phyloP scores from a whole-genome alignment of 2,888 invertebrate species.

The Torymus aiolomorphi region DNA sequence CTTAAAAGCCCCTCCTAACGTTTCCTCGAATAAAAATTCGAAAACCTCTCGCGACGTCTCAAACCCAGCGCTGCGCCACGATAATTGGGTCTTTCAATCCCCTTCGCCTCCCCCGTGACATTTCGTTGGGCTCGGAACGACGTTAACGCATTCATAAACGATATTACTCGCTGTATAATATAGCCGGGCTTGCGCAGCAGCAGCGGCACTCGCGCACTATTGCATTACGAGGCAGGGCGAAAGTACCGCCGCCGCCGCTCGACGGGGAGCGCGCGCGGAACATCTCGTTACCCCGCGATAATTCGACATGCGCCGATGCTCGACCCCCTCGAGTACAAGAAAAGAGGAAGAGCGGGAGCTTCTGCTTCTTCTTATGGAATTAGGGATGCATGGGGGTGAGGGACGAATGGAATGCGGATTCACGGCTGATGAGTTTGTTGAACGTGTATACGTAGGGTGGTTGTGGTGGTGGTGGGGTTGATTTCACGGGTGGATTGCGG shows the following conservation, averaged over 20 bases:
- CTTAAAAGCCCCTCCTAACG: no score
- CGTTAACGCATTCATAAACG: constrained; percentile 40
- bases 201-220: constrained; percentile 27
- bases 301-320: constrained; percentile 24
- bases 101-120: no score
- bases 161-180: constrained; percentile 39
- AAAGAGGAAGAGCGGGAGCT: background rate
- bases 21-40: no score
- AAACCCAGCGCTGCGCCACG: background rate
- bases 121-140: background rate
- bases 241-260: constrained; percentile 16
- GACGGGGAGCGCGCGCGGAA: constrained; percentile 17
- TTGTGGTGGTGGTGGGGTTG: background rate
- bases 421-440: constrained; percentile 38
- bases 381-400: constrained; percentile 18
- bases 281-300: constrained; percentile 41
- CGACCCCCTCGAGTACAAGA: background rate
- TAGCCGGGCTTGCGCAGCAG: background rate
- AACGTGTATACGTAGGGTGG: background rate
- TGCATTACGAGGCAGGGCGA: constrained; percentile 7
- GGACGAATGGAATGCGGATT: constrained; percentile 31
- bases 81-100: constrained; percentile 11
- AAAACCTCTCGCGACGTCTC: no score
- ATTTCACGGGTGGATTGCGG: constrained; percentile 43
- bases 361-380: constrained; percentile 42